phyloP scores from a whole-genome alignment of 2,888 invertebrate species.

The Aporophyla nigra region DNA sequence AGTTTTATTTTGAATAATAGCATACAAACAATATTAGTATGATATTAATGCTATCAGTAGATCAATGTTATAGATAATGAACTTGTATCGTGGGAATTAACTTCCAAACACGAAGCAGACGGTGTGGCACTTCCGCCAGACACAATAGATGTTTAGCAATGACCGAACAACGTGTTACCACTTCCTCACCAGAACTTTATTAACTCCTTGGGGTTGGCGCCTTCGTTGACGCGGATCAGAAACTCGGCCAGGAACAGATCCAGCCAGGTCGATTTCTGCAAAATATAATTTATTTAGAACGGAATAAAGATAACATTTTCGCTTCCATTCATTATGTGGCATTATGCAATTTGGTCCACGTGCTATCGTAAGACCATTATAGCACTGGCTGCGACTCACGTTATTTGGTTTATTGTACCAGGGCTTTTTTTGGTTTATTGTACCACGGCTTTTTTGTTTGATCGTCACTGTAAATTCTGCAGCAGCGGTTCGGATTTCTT shows the following conservation, averaged over 20 bases:
- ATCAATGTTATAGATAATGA: constrained; percentile 1
- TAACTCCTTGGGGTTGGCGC: constrained; percentile 90
- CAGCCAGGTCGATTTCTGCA: constrained; percentile 92
- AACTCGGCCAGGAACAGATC: constrained; percentile 92
- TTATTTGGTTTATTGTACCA: no score
- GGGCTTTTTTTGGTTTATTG: no score
- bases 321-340: neutral
- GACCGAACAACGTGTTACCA: neutral
- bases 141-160: neutral
- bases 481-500: neutral
- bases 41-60: neutral
- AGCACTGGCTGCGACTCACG: no score
- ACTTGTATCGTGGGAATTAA: constrained; percentile 16
- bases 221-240: constrained; percentile 90
- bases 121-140: neutral
- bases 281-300: constrained; percentile 53
- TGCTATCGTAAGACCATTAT: no score
- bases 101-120: neutral
- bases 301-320: neutral
- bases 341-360: neutral
- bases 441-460: neutral
- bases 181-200: constrained; percentile 91
- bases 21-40: neutral
- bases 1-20: neutral
- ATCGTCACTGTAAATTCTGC: neutral